Conservation (phyloP, 2,113 vertebrate genomes). For the Phocoena phocoena region DNA sequence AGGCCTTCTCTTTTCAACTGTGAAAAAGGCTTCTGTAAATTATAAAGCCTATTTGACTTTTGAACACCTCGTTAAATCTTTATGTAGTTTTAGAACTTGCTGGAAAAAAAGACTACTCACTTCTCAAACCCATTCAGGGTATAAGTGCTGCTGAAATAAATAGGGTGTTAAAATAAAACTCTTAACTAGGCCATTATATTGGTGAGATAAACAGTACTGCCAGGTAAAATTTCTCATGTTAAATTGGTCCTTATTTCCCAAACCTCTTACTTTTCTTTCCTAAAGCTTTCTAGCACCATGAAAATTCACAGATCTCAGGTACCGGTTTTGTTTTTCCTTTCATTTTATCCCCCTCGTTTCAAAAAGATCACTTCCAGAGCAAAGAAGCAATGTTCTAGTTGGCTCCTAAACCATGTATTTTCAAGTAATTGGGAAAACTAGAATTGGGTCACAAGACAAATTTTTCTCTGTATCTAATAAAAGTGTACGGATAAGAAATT, state of each 20-base stretch:
- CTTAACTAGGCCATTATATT: not conserved
- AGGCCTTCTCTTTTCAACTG: slow-evolving; percentile 11
- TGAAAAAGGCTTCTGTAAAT: slow-evolving; percentile 55
- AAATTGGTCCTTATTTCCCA: slow-evolving; percentile 4
- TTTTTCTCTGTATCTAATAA: not conserved
- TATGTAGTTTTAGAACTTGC: slow-evolving; percentile 75
- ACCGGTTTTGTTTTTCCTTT: not conserved
- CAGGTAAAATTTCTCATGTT: slow-evolving; percentile 18
- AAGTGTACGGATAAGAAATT: not conserved
- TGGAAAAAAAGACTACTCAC: slow-evolving; percentile 48
- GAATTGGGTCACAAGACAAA: not conserved
- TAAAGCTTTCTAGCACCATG: not conserved
- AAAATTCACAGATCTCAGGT: not conserved
- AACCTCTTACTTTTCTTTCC: not conserved
- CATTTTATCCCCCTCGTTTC: not conserved
- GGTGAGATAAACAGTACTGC: slow-evolving; percentile 11
- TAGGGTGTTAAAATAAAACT: slow-evolving; percentile 47
- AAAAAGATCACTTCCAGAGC: not conserved
- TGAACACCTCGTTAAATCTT: slow-evolving; percentile 76
- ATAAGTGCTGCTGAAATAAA: slow-evolving; percentile 51
- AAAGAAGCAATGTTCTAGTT: not conserved
- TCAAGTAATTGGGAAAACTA: not conserved
- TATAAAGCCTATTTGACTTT: slow-evolving; percentile 64
- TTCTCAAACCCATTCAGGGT: slow-evolving; percentile 22
- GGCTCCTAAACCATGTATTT: not conserved